These are phyloP conservation scores for Amphibalanus amphitrite DNA, from an alignment of 1,140 invertebrate genomes.

Conservation along the genomic window DNA sequence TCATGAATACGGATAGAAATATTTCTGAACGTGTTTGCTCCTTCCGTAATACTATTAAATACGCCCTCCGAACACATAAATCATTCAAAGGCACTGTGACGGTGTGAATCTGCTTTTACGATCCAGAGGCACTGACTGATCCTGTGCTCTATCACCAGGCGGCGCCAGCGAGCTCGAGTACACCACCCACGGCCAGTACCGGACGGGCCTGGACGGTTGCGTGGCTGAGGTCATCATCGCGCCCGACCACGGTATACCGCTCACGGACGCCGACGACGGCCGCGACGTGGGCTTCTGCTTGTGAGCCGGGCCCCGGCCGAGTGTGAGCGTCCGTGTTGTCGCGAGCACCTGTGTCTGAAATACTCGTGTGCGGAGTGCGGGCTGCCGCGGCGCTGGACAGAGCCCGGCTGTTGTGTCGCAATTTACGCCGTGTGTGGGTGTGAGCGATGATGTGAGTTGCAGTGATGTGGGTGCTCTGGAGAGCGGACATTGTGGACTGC, in stretches of 20 bases:
- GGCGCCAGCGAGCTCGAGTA: slow-evolving; percentile 36
- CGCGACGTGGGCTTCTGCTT: slow-evolving; percentile 30
- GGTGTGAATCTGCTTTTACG: slow-evolving; percentile 5
- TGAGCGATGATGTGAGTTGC: too few relatives aligned
- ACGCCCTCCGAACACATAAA: too few relatives aligned
- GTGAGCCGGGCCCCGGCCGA: too few relatives aligned
- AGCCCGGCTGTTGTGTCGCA: too few relatives aligned
- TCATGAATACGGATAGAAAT: slow-evolving; percentile 3
- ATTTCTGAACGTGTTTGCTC: slow-evolving; percentile 5
- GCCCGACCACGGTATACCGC: slow-evolving; percentile 49
- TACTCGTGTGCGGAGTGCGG: too few relatives aligned
- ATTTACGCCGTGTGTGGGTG: too few relatives aligned
- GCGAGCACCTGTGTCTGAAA: too few relatives aligned
- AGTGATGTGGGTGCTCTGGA: too few relatives aligned
- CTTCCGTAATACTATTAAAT: slow-evolving; percentile 3
- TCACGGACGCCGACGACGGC: slow-evolving; percentile 38
- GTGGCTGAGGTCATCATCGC: slow-evolving; percentile 58
- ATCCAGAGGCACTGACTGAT: slow-evolving; percentile 11
- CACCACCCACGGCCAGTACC: slow-evolving; percentile 45
- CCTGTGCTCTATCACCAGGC: slow-evolving; percentile 10
- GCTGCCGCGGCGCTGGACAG: too few relatives aligned
- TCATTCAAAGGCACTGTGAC: slow-evolving; percentile 8
- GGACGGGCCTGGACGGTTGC: slow-evolving; percentile 56
- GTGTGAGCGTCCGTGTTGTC: too few relatives aligned
- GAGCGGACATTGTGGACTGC: too few relatives aligned